Evolutionary conservation across 2,888 invertebrate genomes (phyloP), one percentile per base, ranked within the genome.

Genomic region (Sarcophaga variegata): DNA sequence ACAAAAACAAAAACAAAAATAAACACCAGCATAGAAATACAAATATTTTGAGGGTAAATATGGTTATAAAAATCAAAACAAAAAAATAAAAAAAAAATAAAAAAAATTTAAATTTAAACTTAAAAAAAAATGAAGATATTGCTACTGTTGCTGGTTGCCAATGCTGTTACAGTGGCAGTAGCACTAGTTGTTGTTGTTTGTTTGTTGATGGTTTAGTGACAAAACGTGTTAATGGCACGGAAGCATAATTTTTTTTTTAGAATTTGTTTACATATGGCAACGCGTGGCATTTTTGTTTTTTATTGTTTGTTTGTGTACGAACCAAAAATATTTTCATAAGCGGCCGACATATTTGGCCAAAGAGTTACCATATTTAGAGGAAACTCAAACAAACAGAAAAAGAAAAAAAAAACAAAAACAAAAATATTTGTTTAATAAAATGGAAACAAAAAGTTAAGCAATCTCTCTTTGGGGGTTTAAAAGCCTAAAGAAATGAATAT

Each of bases 221-320:
- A 54, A 85, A 85, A 85, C 80, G 84, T 85, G 80, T 85, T 85
- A 87, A 87, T 84, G 81, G 87, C 84, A 87, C 87, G 87, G 84
- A 87, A 87, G 87, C 76, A 79, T 27, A 49, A 17, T 45, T 27
- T 59, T 27, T 63, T 14, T 70, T 70, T 80, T n/a, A 64, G 27
- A 71, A 64, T 82, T 83, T 72, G 67, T 83, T 83, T 78, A 83
- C 78, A 74, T 84, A 81, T 84, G 87, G 87, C 69, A 84, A 79
- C 84, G 81, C 87, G 84, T 87, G 87, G 84, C 87, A 79, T 74
- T 70, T 79, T 64, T 54, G 54, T 77, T 11, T 60, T 54, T 60
- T 54, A 54, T 25, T 54, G 54, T 77, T 11, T 60, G 70, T 63
- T 22, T 49, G 49, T 49, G 49, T 14, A 49, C 49, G 17, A 67